Evolutionary conservation across 2,888 invertebrate genomes (phyloP).

Genomic region (Mythimna lalbum): DNA sequence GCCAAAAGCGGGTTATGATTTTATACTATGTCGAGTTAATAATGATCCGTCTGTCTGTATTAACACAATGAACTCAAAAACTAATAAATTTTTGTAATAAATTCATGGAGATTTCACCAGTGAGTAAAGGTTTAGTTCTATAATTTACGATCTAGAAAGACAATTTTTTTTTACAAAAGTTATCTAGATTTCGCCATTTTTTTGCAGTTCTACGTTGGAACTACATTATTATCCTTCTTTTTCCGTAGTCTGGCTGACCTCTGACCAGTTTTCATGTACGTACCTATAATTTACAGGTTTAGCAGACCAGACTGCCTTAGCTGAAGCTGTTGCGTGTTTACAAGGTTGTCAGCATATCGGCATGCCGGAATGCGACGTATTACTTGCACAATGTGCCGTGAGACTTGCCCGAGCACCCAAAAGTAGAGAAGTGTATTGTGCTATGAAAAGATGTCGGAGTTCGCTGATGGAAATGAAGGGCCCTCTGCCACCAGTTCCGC

Average conservation of each 20-base stretch:
- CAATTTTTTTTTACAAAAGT: no score
- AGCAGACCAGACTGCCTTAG: slow-evolving; percentile 92
- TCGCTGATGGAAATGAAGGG: slow-evolving; percentile 92
- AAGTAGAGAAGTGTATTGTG: slow-evolving; percentile 91
- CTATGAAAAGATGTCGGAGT: slow-evolving; percentile 91
- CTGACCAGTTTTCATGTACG: background rate
- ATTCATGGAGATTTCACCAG: no score
- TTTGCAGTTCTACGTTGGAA: background rate
- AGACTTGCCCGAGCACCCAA: slow-evolving; percentile 95
- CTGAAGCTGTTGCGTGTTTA: slow-evolving; percentile 93
- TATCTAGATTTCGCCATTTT: no score
- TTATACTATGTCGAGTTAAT: no score
- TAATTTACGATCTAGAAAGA: background rate
- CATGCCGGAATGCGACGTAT: slow-evolving; percentile 95
- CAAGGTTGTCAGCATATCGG: slow-evolving; percentile 95
- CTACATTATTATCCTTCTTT: background rate
- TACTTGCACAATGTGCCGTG: slow-evolving; percentile 94
- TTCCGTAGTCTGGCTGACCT: no score
- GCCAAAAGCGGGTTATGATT: no score
- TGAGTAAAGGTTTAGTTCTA: no score
- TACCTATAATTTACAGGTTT: slow-evolving; percentile 91
- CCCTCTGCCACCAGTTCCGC: slow-evolving; percentile 93
- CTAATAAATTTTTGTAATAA: no score
- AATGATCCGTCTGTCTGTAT: no score
- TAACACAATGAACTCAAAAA: no score